phyloP scores from a whole-genome alignment of 2,888 invertebrate species.

The Molorchus minor region DNA sequence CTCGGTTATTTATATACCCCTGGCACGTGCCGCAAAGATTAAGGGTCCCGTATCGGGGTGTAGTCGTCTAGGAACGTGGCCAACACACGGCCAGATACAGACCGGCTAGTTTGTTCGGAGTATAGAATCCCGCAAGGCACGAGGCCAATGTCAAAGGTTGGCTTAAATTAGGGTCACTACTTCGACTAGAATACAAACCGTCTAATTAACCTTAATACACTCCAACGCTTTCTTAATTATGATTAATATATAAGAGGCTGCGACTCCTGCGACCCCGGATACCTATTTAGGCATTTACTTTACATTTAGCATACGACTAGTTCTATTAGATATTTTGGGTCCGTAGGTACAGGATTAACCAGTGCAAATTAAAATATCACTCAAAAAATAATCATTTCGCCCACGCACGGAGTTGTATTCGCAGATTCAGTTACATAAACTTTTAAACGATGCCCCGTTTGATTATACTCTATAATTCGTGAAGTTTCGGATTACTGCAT shows the following conservation, averaged over 20 bases:
- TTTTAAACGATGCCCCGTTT: too few species aligned
- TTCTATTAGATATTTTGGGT: too few species aligned
- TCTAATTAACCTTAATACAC: constrained; percentile 20
- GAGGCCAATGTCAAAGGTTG: constrained; percentile 13
- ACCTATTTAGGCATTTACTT: neutral
- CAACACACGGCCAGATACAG: neutral
- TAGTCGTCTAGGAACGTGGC: neutral
- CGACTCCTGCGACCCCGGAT: constrained; percentile 7
- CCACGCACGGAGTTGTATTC: too few species aligned
- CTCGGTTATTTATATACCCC: neutral
- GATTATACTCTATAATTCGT: too few species aligned
- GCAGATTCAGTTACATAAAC: too few species aligned
- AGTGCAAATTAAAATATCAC: too few species aligned
- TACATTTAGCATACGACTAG: too few species aligned
- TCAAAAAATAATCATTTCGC: too few species aligned
- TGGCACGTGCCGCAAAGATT: neutral
- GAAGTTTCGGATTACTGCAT: too few species aligned
- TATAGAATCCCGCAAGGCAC: neutral
- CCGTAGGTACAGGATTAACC: too few species aligned
- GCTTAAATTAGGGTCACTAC: constrained; percentile 17
- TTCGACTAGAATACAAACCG: constrained; percentile 9
- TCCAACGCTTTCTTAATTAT: constrained; percentile 19
- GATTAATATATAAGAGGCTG: constrained; percentile 5
- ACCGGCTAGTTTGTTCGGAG: neutral
- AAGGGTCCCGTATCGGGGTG: neutral